Evolutionary conservation across 2,888 invertebrate genomes (phyloP), one percentile per base, ranked within the genome.

Genomic region (Ophioninae sp.): DNA sequence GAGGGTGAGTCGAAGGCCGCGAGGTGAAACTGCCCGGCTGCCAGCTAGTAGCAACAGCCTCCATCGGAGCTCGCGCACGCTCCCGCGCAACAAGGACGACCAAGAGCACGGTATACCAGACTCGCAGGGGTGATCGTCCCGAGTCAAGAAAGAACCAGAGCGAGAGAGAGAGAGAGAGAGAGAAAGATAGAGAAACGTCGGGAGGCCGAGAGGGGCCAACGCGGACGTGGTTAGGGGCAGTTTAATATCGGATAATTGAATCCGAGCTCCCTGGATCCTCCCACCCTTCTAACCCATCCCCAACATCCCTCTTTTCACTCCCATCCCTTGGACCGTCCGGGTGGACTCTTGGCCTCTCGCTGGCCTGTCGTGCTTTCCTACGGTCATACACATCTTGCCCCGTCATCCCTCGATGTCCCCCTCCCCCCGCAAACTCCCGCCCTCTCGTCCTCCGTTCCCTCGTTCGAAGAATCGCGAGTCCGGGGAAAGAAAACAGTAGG

Each of bases 171-270:
- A 86, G n/a, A n/a, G n/a, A n/a, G n/a, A n/a, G n/a, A n/a, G n/a
- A n/a, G n/a, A n/a, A n/a, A n/a, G n/a, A n/a, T n/a, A n/a, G n/a
- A n/a, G n/a, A n/a, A n/a, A n/a, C n/a, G n/a, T n/a, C n/a, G 88
- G 83, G 84, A 87, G 88, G 88, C 77, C 81, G 84, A 84, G 87
- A 84, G 83, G 79, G 84, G 83, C 82, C 84, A 85, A 85, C 88
- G 88, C 87, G 87, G 86, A 87, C 88, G 86, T 90, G 90, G 92
- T 91, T 90, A 91, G 90, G 92, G 91, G 91, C 90, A 91, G 92
- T 92, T 92, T 92, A 92, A 92, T 92, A 92, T 92, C 92, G 91
- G 92, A 92, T 92, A 92, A 92, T 92, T 92, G 92, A 92, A 92
- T 92, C 92, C 91, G 90, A 91, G 89, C 90, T 89, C 87, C 86